These are phyloP conservation scores for Antitype chi DNA, from an alignment of 2,888 invertebrate genomes.

Conservation along the genomic window DNA sequence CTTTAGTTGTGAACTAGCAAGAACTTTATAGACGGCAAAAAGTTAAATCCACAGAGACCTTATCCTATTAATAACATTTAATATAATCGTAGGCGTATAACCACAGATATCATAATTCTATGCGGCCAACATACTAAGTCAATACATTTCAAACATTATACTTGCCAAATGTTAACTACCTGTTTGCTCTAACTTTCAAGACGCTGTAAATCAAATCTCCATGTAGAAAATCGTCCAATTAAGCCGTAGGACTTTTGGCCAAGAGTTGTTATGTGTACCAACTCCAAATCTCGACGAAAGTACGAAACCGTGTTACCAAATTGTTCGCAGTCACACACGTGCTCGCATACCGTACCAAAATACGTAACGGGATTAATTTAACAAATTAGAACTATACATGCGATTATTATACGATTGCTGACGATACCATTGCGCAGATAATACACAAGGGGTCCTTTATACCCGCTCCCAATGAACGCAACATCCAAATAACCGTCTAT, in stretches of 20 bases:
- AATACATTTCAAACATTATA: conserved; percentile 36
- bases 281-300: conserved; percentile 69
- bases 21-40: conserved; percentile 36
- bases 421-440: conserved; percentile 51
- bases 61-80: neutral
- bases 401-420: conserved; percentile 52
- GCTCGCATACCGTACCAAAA: conserved; percentile 46
- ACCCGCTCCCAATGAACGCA: conserved; percentile 32
- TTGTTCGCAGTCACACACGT: conserved; percentile 63
- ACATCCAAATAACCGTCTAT: conserved; percentile 57
- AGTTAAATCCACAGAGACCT: neutral
- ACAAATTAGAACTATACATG: conserved; percentile 56
- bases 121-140: conserved; percentile 1
- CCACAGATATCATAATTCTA: no score
- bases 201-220: conserved; percentile 52
- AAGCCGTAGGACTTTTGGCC: conserved; percentile 64
- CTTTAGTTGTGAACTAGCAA: conserved; percentile 10
- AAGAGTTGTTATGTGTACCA: conserved; percentile 68
- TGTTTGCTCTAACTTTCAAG: conserved; percentile 40
- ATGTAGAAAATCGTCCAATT: conserved; percentile 61
- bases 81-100: neutral
- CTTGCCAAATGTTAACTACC: conserved; percentile 37
- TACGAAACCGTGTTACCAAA: conserved; percentile 73
- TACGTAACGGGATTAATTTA: conserved; percentile 53
- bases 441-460: conserved; percentile 44